Evolutionary conservation across 2,888 invertebrate genomes (phyloP), one percentile per base, ranked within the genome.

Genomic region (Zhuqinia jingwanae): DNA sequence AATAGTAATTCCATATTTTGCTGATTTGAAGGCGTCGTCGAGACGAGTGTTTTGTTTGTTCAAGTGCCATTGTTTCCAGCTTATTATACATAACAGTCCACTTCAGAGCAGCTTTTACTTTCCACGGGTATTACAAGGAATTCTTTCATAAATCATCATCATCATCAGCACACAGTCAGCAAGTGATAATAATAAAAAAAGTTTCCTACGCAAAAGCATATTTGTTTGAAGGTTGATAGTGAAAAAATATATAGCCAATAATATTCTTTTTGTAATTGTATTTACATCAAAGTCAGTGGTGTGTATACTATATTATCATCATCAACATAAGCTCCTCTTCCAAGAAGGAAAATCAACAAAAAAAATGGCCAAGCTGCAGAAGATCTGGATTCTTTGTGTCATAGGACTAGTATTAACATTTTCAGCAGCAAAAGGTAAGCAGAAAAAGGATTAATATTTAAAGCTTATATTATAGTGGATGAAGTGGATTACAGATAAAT

Each of bases 401-500:
- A 63, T 88, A 65, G 88, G 88, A 88, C 81, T 88, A 73, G 63
- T 88, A 22, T 50, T 88, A 17, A 68, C 80, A 25, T 60, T 42
- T 27, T 85, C 88, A 65, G 56, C 88, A 65, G 76, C 73, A 76
- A 87, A 87, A 87, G 87, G 87, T 87, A 87, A 84, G 80, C n/a
- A 36, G 20, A 53, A 22, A 56, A 27, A 15, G 27, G 6, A 17
- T 60, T 73, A 13, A 63, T n/a, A 50, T 47, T 60, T 30, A 20
- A 78, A n/a, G n/a, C n/a, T n/a, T n/a, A n/a, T n/a, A 10, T 15
- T 27, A 58, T 60, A n/a, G 27, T 27, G 2, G 13, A 30, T 15
- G 2, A 22, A 17, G 42, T 68, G 68, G 0, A 17, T 42, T 17
- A 68, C 20, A 15, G 30, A n/a, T n/a, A n/a, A n/a, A n/a, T n/a